These are phyloP conservation scores for Toxotes chatareus DNA, from an alignment of 2,113 vertebrate genomes.

Conservation along the genomic window DNA sequence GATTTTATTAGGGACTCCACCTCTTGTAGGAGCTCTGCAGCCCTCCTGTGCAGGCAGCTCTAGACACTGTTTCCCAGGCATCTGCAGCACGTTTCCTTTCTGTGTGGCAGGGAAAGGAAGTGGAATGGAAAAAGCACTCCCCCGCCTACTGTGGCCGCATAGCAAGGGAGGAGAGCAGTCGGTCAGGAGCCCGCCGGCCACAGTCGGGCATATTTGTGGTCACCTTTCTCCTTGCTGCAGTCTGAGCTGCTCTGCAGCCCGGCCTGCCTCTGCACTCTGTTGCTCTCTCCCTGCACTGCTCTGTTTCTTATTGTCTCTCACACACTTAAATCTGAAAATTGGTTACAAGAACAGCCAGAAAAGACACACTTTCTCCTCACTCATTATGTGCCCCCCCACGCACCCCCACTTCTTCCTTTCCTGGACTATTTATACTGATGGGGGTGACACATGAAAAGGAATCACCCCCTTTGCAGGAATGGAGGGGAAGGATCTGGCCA, in stretches of 20 bases:
- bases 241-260: constrained; percentile 58
- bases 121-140: constrained; percentile 79
- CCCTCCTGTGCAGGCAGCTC: constrained; percentile 43
- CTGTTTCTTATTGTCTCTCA: constrained; percentile 32
- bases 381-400: constrained; percentile 44
- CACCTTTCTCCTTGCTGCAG: constrained; percentile 73
- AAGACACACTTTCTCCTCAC: constrained; percentile 65
- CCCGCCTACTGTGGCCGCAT: constrained; percentile 75
- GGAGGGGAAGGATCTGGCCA: constrained; percentile 71
- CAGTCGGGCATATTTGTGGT: constrained; percentile 86
- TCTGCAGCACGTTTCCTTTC: constrained; percentile 81
- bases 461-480: constrained; percentile 63
- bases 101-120: constrained; percentile 76
- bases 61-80: constrained; percentile 68
- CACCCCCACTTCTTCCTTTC: constrained; percentile 40
- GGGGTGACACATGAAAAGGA: constrained; percentile 68
- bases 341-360: constrained; percentile 50
- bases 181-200: constrained; percentile 83
- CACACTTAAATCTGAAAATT: constrained; percentile 33
- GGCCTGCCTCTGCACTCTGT: constrained; percentile 42
- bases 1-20: constrained; percentile 38
- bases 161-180: constrained; percentile 79
- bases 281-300: constrained; percentile 8
- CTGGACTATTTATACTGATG: constrained; percentile 74
- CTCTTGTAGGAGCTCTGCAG: constrained; percentile 23